Conservation (phyloP, 2,797 vertebrate genomes). For the Sphaeramia orbicularis region DNA sequence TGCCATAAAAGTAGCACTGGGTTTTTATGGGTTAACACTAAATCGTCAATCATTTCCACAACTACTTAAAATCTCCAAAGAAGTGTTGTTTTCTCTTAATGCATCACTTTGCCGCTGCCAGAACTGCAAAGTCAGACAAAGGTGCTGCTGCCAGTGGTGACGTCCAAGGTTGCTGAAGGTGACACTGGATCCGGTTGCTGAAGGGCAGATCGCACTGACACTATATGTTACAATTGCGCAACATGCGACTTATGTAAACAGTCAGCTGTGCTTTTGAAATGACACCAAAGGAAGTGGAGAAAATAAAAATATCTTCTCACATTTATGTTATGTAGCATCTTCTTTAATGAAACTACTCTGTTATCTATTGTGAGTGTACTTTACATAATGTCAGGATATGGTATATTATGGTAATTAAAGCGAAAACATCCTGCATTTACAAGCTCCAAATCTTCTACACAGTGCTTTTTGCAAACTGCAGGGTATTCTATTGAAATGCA, state of each 20-base stretch:
- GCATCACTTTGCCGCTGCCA: slow-evolving; percentile 55
- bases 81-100: slow-evolving; percentile 24
- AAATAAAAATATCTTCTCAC: no score
- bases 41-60: background rate
- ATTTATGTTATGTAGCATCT: no score
- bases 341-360: no score
- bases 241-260: background rate
- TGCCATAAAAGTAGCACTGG: no score
- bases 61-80: background rate
- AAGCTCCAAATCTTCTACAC: background rate
- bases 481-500: background rate
- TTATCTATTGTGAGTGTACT: no score
- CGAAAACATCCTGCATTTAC: no score
- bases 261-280: background rate
- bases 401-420: no score
- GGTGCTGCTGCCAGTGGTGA: slow-evolving; percentile 44
- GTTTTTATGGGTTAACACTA: no score
- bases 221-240: slow-evolving; percentile 18
- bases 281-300: no score
- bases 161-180: slow-evolving; percentile 57
- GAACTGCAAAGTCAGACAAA: slow-evolving; percentile 61
- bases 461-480: slow-evolving; percentile 4
- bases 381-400: no score
- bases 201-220: slow-evolving; percentile 39
- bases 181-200: slow-evolving; percentile 67